Conservation (phyloP, 2,888 invertebrate genomes). For the Euplagia quadripunctaria region DNA sequence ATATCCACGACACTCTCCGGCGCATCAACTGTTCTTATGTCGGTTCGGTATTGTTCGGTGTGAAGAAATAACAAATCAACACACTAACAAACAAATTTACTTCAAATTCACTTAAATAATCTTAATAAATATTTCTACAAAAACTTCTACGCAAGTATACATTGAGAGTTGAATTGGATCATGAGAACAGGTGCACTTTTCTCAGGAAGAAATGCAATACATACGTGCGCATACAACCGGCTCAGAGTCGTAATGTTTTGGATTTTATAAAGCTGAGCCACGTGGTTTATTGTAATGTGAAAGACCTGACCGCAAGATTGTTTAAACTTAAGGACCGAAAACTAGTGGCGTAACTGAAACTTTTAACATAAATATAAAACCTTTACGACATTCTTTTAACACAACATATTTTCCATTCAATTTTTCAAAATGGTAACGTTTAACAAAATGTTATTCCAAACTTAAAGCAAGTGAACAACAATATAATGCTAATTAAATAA, state of each 20-base stretch:
- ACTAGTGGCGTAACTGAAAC: slow-evolving; percentile 19
- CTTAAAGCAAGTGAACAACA: slow-evolving; percentile 8
- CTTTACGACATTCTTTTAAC: slow-evolving; percentile 2
- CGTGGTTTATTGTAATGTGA: slow-evolving; percentile 33
- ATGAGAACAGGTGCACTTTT: neutral
- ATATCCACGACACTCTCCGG: neutral
- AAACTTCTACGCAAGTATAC: too few species aligned
- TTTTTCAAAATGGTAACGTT: too few species aligned
- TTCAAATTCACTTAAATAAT: neutral
- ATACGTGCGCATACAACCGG: neutral
- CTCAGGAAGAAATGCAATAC: neutral
- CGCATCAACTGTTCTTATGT: neutral
- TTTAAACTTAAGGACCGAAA: slow-evolving; percentile 23
- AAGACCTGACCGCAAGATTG: slow-evolving; percentile 13
- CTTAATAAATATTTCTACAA: neutral
- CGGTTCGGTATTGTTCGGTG: too few species aligned
- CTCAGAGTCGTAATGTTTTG: slow-evolving; percentile 9
- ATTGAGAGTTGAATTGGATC: too few species aligned
- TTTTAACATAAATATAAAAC: slow-evolving; percentile 20
- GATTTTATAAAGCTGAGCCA: slow-evolving; percentile 26
- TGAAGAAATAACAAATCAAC: neutral
- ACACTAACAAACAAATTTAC: neutral
- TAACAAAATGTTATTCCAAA: neutral
- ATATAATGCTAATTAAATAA: slow-evolving; percentile 24
- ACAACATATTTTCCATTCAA: too few species aligned